Percentiles rank a stretch among this genome's conserved stretches.
phyloP scores from a whole-genome alignment of 2,113 vertebrate genomes.

The Cynocephalus volans region DNA sequence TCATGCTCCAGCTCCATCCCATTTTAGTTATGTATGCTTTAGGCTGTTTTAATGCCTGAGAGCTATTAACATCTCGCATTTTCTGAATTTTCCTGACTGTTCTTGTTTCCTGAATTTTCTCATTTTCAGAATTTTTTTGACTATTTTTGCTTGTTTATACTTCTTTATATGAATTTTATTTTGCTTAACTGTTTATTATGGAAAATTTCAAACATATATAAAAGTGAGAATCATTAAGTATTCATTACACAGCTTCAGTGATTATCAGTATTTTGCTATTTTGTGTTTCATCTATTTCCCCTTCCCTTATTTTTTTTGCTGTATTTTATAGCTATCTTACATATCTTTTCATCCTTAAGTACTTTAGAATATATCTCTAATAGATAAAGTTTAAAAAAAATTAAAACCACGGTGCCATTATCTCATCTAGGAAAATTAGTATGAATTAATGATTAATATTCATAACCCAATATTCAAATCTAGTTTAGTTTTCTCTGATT shows the following conservation, averaged over 20 bases:
- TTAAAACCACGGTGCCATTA: neutral
- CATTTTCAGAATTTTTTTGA: neutral
- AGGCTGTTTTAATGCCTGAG: constrained; percentile 12
- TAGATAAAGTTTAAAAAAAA: constrained; percentile 12
- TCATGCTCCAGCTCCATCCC: neutral
- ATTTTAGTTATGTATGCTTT: neutral
- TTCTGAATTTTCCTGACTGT: neutral
- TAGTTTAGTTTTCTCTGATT: neutral
- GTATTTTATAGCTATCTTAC: neutral
- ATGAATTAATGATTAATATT: neutral
- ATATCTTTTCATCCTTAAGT: neutral
- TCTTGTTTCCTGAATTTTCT: neutral
- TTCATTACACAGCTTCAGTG: neutral
- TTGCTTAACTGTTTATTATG: neutral
- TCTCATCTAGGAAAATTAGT: neutral
- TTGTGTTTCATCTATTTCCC: neutral
- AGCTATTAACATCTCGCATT: neutral
- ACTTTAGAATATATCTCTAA: neutral
- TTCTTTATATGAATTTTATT: neutral
- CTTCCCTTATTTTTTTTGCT: neutral
- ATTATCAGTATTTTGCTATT: neutral
- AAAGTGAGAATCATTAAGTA: neutral
- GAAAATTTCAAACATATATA: neutral
- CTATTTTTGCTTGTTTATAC: neutral
- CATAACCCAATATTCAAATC: neutral